phyloP scores from a whole-genome alignment of 2,888 invertebrate species.

The Plagiodera versicolora region DNA sequence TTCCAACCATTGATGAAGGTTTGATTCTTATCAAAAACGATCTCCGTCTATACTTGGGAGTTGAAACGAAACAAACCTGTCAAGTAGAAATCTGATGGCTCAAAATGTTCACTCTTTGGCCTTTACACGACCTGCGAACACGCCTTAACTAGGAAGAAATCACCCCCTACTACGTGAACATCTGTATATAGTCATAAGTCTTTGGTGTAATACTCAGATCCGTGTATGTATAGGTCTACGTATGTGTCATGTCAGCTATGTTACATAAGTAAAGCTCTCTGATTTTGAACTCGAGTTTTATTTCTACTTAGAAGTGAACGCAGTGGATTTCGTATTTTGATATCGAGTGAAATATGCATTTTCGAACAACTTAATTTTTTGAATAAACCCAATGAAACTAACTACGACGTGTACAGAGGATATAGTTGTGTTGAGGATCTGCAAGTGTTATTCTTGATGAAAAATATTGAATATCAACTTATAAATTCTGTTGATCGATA shows the following conservation, averaged over 20 bases:
- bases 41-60: no score
- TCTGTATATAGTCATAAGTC: conserved; percentile 43
- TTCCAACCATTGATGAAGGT: no score
- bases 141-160: conserved; percentile 54
- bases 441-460: no score
- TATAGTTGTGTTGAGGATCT: no score
- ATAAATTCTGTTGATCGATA: no score
- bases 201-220: conserved; percentile 54
- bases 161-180: conserved; percentile 36
- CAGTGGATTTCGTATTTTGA: no score
- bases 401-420: no score
- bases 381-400: no score
- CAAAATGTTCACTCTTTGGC: conserved; percentile 38
- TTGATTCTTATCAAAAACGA: no score
- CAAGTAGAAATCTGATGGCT: neutral
- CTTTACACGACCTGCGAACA: conserved; percentile 50
- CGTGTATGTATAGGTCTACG: conserved; percentile 56
- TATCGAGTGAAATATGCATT: no score
- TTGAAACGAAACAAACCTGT: neutral
- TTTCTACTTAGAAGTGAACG: conserved; percentile 8
- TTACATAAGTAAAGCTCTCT: conserved; percentile 57
- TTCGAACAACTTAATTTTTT: no score
- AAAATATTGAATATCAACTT: no score
- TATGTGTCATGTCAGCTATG: conserved; percentile 57
- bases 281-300: conserved; percentile 49